Percentiles rank a stretch among this genome's conserved stretches.
These are phyloP conservation scores for Alauda arvensis DNA, from an alignment of 2,797 vertebrate species.

Conservation along the genomic window DNA sequence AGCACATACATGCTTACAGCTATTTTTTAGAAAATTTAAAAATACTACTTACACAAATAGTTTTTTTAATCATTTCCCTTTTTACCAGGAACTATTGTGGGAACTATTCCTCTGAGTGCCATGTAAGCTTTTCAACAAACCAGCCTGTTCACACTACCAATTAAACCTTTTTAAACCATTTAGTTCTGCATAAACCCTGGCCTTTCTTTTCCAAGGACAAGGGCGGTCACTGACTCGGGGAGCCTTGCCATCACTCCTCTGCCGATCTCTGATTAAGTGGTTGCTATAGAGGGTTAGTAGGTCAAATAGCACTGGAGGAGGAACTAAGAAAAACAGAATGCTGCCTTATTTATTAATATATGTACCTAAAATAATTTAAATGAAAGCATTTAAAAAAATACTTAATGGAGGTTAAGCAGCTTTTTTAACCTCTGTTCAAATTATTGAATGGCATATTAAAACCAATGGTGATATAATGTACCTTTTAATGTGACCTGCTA, in stretches of 20 bases:
- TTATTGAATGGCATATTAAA: conserved; percentile 80
- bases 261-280: conserved; percentile 71
- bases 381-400: conserved; percentile 76
- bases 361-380: conserved; percentile 77
- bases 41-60: not conserved
- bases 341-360: conserved; percentile 71
- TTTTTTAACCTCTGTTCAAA: conserved; percentile 78
- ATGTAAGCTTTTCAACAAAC: conserved; percentile 5
- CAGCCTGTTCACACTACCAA: conserved; percentile 58
- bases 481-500: conserved; percentile 72
- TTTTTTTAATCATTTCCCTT: not conserved
- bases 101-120: conserved; percentile 41
- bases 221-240: conserved; percentile 56
- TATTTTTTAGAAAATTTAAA: not conserved
- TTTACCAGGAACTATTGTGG: not conserved
- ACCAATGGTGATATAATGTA: conserved; percentile 72
- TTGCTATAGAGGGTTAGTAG: conserved; percentile 57
- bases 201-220: conserved; percentile 73
- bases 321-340: conserved; percentile 54
- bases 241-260: conserved; percentile 61
- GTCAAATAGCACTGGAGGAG: conserved; percentile 64
- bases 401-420: conserved; percentile 79
- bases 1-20: not conserved
- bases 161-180: conserved; percentile 67
- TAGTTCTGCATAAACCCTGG: conserved; percentile 62